Evolutionary conservation across 2,888 invertebrate genomes (phyloP).

Genomic region (Drosophila suboccidentalis): DNA sequence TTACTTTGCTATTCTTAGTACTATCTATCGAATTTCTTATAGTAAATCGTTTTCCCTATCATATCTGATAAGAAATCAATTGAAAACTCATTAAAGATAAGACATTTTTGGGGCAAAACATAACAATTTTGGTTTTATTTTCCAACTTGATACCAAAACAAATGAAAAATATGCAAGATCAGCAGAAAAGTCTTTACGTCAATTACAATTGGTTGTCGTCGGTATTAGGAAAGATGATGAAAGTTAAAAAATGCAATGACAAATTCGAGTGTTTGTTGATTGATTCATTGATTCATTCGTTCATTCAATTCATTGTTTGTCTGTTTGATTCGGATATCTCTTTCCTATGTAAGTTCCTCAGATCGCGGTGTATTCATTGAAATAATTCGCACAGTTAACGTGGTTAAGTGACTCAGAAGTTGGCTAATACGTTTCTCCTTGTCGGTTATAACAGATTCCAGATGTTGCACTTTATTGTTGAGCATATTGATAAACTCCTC

Average conservation of each 20-base stretch:
- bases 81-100: constrained; percentile 35
- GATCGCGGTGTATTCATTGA: constrained; percentile 41
- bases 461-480: constrained; percentile 67
- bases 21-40: not conserved
- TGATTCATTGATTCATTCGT: not conserved
- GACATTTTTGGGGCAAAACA: not conserved
- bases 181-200: not conserved
- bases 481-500: constrained; percentile 61
- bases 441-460: constrained; percentile 70
- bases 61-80: constrained; percentile 7
- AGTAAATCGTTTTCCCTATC: not conserved
- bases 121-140: constrained; percentile 43
- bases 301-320: not conserved
- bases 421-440: constrained; percentile 81
- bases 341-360: not conserved
- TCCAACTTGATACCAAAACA: constrained; percentile 9
- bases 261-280: not conserved
- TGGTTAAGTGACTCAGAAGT: constrained; percentile 72
- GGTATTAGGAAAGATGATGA: constrained; percentile 1
- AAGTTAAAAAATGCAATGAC: constrained; percentile 4
- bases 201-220: not conserved
- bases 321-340: not conserved
- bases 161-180: not conserved
- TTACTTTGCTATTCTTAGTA: not conserved
- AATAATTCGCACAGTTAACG: constrained; percentile 70